Percentiles rank a stretch among this genome's conserved stretches.
Evolutionary conservation across 2,888 invertebrate species (phyloP).

Genomic region (Oegoconia quadripuncta): DNA sequence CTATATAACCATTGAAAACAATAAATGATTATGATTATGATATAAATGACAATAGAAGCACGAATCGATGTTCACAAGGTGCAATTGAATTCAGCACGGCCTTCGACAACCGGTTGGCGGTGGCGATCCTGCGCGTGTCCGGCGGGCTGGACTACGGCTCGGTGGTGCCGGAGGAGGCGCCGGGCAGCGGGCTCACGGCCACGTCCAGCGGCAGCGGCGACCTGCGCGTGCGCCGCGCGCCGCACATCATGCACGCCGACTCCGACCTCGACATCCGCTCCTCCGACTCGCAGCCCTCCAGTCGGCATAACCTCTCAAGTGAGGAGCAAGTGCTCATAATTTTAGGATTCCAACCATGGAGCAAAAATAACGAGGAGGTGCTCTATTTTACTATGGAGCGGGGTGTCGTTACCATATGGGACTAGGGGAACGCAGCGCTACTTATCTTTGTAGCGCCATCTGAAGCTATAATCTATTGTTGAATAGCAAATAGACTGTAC

Average conservation of each 20-base stretch:
- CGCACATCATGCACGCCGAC: constrained; percentile 82
- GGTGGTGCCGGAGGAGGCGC: constrained; percentile 59
- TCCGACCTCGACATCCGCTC: constrained; percentile 83
- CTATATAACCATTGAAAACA: no score
- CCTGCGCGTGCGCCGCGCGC: constrained; percentile 57
- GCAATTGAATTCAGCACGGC: constrained; percentile 89
- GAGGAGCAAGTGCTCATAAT: constrained; percentile 19
- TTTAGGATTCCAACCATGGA: no score
- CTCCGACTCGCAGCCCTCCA: constrained; percentile 41
- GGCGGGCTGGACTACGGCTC: constrained; percentile 91
- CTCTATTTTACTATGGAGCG: no score
- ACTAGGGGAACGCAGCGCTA: no score
- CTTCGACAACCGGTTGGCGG: constrained; percentile 94
- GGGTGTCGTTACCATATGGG: no score
- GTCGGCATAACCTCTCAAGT: constrained; percentile 52
- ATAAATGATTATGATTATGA: not conserved
- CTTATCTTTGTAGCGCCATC: no score
- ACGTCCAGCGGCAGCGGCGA: constrained; percentile 61
- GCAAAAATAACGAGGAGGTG: no score
- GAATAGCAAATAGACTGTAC: no score
- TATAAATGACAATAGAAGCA: not conserved
- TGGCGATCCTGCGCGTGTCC: constrained; percentile 91
- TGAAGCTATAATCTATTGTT: no score
- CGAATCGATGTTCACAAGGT: no score
- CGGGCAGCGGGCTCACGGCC: constrained; percentile 61